Base-by-base conservation (phyloP, 2,888 invertebrate species). In the Philaethria dido region DNA sequence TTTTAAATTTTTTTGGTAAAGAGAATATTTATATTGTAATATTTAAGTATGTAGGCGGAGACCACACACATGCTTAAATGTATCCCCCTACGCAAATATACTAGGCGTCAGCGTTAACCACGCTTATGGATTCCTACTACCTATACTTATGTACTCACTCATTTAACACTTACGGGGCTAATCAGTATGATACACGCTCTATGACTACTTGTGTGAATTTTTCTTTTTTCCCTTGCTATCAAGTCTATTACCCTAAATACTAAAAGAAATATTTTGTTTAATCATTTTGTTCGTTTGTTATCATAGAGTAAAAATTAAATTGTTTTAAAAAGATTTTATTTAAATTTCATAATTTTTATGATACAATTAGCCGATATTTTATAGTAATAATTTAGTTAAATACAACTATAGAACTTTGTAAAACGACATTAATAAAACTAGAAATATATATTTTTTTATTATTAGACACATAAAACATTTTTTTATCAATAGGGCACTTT, bases 401-500 rank as follows among this genome's bases (percentile, higher is more conserved):
- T 29, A 29, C n/a, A 50, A 29, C 5, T 0, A 29, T 29, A 29
- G 16, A 29, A 50, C 13, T 22, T 20, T 11, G 11, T 18, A n/a
- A 45, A 52, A 66, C 50, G 48, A 36, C 47, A 18, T n/a, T 60
- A 52, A 66, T 76, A 71, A 76, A 85, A 52, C 22, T 29, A n/a
- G n/a, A n/a, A n/a, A n/a, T n/a, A n/a, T n/a, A n/a, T n/a, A n/a
- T 45, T 29, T 14, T 60, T 3, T 3, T 86, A 88, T 90, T 87
- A 85, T 80, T 79, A 74, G 84, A 87, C 86, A 83, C 89, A 88
- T 91, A 92, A 92, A 90, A 89, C 87, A 86, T 80, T 80, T 87
- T 86, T 86, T 84, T 84, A 81, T 80, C 77, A 80, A 80, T 84
- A 79, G 82, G 81, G 90, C 88, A 91, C 89, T 85, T 80, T 81